Evolutionary conservation across 23 tunicate genomes (phyloP).

Genomic region (Trididemnum miniatum): DNA sequence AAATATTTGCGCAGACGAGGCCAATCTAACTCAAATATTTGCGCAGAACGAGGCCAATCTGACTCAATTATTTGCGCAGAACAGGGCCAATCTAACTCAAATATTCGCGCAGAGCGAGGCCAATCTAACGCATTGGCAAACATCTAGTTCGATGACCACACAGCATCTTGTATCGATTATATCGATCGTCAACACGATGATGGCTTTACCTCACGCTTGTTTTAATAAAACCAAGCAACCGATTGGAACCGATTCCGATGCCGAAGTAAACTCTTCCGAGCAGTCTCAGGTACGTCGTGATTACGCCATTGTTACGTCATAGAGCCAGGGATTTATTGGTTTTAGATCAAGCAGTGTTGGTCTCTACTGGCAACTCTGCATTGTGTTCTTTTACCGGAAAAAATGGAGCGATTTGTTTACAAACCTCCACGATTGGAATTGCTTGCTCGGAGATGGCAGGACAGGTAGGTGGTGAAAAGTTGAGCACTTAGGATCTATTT

Average conservation of each 20-base stretch:
- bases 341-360: constrained; percentile 86
- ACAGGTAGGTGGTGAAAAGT: too few species aligned
- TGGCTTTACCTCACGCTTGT: constrained; percentile 74
- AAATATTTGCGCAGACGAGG: too few species aligned
- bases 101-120: neutral
- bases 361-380: constrained; percentile 80
- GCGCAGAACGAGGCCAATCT: too few species aligned
- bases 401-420: constrained; percentile 35
- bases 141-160: constrained; percentile 77
- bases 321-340: neutral
- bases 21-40: too few species aligned
- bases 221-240: constrained; percentile 12
- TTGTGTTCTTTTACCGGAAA: constrained; percentile 75
- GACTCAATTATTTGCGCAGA: too few species aligned
- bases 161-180: constrained; percentile 77
- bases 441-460: constrained; percentile 88
- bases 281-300: constrained; percentile 50
- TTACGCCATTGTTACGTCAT: neutral
- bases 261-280: constrained; percentile 2
- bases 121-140: constrained; percentile 58
- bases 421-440: constrained; percentile 76
- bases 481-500: too few species aligned
- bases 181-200: constrained; percentile 85
- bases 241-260: constrained; percentile 37
- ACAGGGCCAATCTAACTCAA: too few species aligned